These are phyloP conservation scores for Psittacula echo DNA, from an alignment of 2,797 vertebrate genomes.

Conservation along the genomic window DNA sequence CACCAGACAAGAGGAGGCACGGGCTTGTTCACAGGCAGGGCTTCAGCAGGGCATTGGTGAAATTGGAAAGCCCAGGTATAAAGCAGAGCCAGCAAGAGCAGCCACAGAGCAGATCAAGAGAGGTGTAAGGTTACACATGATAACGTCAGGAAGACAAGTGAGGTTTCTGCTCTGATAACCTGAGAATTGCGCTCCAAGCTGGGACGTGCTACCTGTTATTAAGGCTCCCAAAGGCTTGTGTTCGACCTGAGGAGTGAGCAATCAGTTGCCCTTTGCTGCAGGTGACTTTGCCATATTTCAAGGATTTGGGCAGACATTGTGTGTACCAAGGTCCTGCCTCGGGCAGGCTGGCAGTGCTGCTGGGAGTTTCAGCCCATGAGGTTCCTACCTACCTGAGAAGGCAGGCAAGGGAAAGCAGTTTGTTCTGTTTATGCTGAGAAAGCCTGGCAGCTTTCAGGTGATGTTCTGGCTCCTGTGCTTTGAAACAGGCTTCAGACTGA, in stretches of 20 bases:
- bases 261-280: rapidly evolving
- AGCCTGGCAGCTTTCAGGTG: neutral
- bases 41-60: neutral
- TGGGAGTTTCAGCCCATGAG: neutral
- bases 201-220: neutral
- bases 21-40: neutral
- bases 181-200: neutral
- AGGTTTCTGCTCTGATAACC: conserved; percentile 17
- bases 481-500: neutral
- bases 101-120: neutral
- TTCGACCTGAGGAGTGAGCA: neutral
- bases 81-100: neutral
- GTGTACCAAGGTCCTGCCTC: neutral
- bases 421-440: neutral
- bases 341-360: neutral
- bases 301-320: neutral
- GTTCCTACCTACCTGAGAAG: neutral
- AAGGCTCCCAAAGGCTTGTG: neutral
- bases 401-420: neutral
- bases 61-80: neutral
- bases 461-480: neutral
- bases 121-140: neutral
- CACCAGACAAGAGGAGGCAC: neutral
- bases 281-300: rapidly evolving
- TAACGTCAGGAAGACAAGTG: neutral